Base-by-base conservation (phyloP, 2,797 vertebrate species). In the Carcharodon carcharias region DNA sequence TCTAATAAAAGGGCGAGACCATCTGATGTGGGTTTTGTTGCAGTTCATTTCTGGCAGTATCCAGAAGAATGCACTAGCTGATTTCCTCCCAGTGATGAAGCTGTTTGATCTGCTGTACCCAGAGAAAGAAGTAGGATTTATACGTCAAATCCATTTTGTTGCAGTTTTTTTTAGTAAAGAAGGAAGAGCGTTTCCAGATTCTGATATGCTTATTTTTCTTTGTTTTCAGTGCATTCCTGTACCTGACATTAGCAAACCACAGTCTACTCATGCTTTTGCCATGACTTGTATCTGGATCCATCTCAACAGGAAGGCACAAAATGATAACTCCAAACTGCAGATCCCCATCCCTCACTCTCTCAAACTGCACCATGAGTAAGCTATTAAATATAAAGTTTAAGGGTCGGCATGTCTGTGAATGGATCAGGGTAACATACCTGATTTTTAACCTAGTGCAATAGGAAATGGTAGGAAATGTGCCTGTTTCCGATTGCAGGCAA, bases 201-300 rank as follows among this genome's bases (percentile, higher is more conserved):
- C 35, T 87, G n/a, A 69, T 50, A 12, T 65, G 91, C 61, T 93
- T 93, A 35, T 96, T 96, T 65, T 91, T 96, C 26, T 80, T 85
- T 35, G 96, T 97, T 97, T 96, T 61, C 96, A 99, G 99, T 99
- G 98, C 96, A 99, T 99, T 97, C 99, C 99, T n/a, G 99, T 99
- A 96, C 99, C 99, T 45, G 99, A 99, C 97, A 99, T 99, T 96
- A 99, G 99, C 98, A 99, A 99, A 96, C 99, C 99, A 0, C 99
- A 99, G 97, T 99, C 99, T 26, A 99, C 99, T 61, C 99, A 99
- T 96, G 98, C 99, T 94, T 99, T 99, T 97, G 99, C 99, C 61
- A 99, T 99, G 99, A 99, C 99, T 96, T 99, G 99, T 97, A 99
- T 99, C 97, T 99, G 99, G 99, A 99, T 99, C 97, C 99, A 99